Conservation (phyloP, 2,113 vertebrate genomes). For the Glaucidium brasilianum region DNA sequence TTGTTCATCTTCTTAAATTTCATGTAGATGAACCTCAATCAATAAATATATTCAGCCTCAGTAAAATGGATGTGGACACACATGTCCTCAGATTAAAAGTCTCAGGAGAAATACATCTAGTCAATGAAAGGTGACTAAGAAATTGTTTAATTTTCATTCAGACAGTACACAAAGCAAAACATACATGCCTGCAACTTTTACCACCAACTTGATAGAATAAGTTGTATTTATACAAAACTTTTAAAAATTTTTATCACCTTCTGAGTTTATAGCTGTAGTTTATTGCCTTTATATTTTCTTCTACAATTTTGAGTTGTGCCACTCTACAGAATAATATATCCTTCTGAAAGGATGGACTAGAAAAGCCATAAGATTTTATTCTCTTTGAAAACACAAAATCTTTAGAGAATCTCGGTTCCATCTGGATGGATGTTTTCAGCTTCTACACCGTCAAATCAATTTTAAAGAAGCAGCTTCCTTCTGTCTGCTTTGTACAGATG, state of each 20-base stretch:
- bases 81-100: not conserved
- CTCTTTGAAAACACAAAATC: not conserved
- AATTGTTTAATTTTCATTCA: not conserved
- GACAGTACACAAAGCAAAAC: not conserved
- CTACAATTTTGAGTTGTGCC: not conserved
- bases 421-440: not conserved
- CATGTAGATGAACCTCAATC: not conserved
- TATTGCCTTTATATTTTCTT: not conserved
- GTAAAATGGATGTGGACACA: not conserved
- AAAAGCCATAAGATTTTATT: not conserved
- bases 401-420: not conserved
- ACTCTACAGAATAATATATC: not conserved
- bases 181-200: not conserved
- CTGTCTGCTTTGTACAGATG: not conserved
- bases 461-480: not conserved
- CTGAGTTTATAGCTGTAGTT: not conserved
- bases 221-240: not conserved
- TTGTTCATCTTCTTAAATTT: not conserved
- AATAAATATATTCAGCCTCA: not conserved
- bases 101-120: not conserved
- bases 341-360: not conserved
- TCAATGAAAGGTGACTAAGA: not conserved
- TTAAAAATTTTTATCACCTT: not conserved
- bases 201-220: not conserved
- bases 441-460: not conserved